Conservation (phyloP, 2,797 vertebrate species). For the Pseudochaenichthys georgianus region DNA sequence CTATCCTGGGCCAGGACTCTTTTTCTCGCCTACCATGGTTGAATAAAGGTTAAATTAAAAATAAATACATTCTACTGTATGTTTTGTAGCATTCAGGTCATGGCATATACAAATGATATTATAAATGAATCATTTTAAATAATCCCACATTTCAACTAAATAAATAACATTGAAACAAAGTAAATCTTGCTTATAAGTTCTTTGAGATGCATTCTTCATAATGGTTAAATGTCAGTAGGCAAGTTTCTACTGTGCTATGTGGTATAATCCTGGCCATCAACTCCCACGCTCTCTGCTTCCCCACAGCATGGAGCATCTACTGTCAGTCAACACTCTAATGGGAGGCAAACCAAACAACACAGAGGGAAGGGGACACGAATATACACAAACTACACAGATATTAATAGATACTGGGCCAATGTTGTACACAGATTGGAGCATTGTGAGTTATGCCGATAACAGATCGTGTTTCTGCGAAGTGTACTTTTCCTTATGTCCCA, state of each 20-base stretch:
- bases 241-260: conserved; percentile 59
- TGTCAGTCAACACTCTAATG: conserved; percentile 81
- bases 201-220: conserved; percentile 30
- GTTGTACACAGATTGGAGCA: conserved; percentile 30
- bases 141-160: neutral
- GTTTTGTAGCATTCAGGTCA: neutral
- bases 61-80: neutral
- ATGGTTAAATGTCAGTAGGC: conserved; percentile 55
- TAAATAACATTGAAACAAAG: neutral
- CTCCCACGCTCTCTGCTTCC: conserved; percentile 78
- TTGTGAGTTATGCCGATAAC: conserved; percentile 34
- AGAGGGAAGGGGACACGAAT: conserved; percentile 56
- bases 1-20: no score
- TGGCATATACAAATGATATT: neutral
- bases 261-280: conserved; percentile 70
- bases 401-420: conserved; percentile 43
- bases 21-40: no score
- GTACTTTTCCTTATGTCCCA: conserved; percentile 41
- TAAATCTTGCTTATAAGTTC: conserved; percentile 18
- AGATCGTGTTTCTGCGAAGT: conserved; percentile 11
- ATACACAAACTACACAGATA: conserved; percentile 49
- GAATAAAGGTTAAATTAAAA: no score
- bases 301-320: conserved; percentile 81
- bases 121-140: conserved; percentile 1
- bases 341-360: conserved; percentile 75